Evolutionary conservation across 1,140 invertebrate species (phyloP).

Genomic region (Ips typographus): DNA sequence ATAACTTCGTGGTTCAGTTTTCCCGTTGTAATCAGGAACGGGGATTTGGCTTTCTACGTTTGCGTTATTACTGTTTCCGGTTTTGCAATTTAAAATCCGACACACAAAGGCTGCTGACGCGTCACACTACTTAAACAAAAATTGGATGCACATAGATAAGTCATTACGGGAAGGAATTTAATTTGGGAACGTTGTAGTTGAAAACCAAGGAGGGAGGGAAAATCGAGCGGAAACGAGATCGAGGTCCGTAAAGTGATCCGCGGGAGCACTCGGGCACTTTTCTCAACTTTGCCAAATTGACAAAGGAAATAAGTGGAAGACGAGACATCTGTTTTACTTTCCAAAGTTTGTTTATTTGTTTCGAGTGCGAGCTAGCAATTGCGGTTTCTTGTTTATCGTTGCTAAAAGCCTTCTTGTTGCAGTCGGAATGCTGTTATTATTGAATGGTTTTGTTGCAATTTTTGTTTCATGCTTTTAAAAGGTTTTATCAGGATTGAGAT

Average conservation of each 20-base stretch:
- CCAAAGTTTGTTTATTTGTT: slow-evolving; percentile 28
- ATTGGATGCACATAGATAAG: no score
- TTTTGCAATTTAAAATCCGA: no score
- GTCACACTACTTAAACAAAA: no score
- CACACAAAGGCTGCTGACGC: no score
- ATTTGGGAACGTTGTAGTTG: neutral
- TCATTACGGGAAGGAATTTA: no score
- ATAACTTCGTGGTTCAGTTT: slow-evolving; percentile 8
- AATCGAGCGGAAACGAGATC: neutral
- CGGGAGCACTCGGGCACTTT: slow-evolving; percentile 6
- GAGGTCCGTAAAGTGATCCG: neutral
- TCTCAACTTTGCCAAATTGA: slow-evolving; percentile 23
- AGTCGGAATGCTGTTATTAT: no score
- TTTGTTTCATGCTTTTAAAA: no score
- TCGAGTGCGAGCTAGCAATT: slow-evolving; percentile 11
- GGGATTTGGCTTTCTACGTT: slow-evolving; percentile 7
- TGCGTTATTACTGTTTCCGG: neutral
- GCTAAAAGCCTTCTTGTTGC: slow-evolving; percentile 9
- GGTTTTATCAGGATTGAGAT: no score
- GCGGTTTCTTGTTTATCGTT: slow-evolving; percentile 25
- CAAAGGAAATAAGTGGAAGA: slow-evolving; percentile 32
- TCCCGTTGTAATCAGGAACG: slow-evolving; percentile 11
- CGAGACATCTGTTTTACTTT: slow-evolving; percentile 31
- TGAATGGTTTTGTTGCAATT: no score
- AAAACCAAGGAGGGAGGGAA: neutral